A percentile compares a stretch with the other conserved stretches of the same genome.
These are phyloP conservation scores for Plodia interpunctella DNA, from an alignment of 1,140 invertebrate genomes.

Conservation along the genomic window DNA sequence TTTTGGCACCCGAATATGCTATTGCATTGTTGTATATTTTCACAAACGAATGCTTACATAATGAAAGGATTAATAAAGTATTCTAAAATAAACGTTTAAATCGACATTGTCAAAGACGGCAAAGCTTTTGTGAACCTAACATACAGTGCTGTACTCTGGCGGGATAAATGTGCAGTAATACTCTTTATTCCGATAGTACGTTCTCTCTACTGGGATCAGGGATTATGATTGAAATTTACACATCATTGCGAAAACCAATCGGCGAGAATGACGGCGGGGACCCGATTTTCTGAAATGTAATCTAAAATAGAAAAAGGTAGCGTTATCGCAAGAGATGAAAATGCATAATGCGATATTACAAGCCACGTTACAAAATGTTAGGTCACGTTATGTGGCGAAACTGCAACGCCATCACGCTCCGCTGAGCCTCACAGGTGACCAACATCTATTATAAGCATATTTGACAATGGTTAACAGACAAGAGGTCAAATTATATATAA, in stretches of 20 bases:
- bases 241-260: conserved; percentile 22
- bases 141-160: too few species aligned
- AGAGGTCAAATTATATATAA: conserved; percentile 23
- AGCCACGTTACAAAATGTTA: conserved; percentile 22
- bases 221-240: conserved; percentile 29
- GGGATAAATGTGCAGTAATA: too few species aligned
- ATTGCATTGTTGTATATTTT: too few species aligned
- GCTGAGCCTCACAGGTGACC: conserved; percentile 11
- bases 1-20: too few species aligned
- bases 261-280: conserved; percentile 15
- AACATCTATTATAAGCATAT: conserved; percentile 6
- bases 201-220: neutral
- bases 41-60: too few species aligned
- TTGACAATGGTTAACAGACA: conserved; percentile 2
- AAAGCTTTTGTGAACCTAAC: too few species aligned
- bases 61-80: too few species aligned
- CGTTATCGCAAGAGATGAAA: conserved; percentile 21
- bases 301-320: conserved; percentile 18
- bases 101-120: too few species aligned
- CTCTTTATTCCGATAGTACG: too few species aligned
- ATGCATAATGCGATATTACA: conserved; percentile 11
- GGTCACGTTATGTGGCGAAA: conserved; percentile 34
- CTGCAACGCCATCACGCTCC: conserved; percentile 13
- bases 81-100: too few species aligned
- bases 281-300: conserved; percentile 17